Base-by-base conservation (phyloP, 2,113 vertebrate species). In the Colius striatus region DNA sequence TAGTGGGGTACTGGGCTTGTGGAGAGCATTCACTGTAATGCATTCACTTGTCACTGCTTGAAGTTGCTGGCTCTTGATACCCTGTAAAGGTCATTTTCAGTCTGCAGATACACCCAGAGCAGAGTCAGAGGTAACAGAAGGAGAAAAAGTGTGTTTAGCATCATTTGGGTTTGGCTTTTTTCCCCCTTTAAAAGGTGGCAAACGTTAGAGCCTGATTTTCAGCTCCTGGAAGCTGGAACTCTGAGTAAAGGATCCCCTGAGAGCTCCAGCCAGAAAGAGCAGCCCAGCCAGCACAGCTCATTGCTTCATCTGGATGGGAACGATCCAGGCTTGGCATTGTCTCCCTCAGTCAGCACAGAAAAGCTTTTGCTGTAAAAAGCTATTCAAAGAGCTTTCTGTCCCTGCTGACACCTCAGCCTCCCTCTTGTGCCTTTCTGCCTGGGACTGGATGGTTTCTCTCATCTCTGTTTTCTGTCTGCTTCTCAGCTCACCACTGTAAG, bases 401-500 rank as follows among this genome's bases (percentile, higher is more conserved):
- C 48, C 36, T 4, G 38, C 14, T 16, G 76, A 17, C 5, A 1
- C 43, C 57, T 0, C 1, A 2, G n/a, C 4, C 58, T n/a, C 63
- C 1, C 19, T 38, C 57, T 30, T 16, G 34, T 67, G n/a, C 71
- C 2, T 43, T 27, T 26, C 65, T 22, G 1, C 6, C 22, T 7
- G 5, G 4, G 1, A 0, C 26, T 36, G 65, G 60, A 0, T 23
- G 67, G 2, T 14, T 34, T 29, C 25, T 50, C 87, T 66, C 80
- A 71, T 9, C 54, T 19, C 55, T 19, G 1, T 45, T 54, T 3
- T 41, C 84, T 57, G 65, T 20, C 13, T 89, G 60, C 65, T 22
- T 5, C 73, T 3, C 92, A 98, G 99, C 99, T 86, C 99, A 99
- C 95, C 99, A 99, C 97, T 99, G 99, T 92, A 99, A 96, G 94